phyloP scores from a whole-genome alignment of 2,888 invertebrate genomes.

The Selenia dentaria region DNA sequence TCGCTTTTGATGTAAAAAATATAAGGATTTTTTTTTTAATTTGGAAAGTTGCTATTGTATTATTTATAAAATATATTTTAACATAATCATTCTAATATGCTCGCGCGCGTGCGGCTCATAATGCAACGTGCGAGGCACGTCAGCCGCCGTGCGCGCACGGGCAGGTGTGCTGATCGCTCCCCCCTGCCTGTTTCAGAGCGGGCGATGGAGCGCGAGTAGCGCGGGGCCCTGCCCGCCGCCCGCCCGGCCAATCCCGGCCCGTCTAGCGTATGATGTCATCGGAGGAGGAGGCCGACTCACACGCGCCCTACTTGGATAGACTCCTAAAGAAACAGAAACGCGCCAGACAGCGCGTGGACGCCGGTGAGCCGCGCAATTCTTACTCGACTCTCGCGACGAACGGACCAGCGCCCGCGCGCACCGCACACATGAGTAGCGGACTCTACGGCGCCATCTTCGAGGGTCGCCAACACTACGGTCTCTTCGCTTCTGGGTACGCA shows the following conservation, averaged over 20 bases:
- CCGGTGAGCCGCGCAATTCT: constrained; percentile 97
- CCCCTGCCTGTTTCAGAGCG: constrained; percentile 78
- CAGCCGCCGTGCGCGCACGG: constrained; percentile 50
- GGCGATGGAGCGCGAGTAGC: constrained; percentile 79
- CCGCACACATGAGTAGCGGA: constrained; percentile 93
- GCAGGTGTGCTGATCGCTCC: constrained; percentile 78
- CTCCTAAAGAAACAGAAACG: constrained; percentile 97
- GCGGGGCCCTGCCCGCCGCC: constrained; percentile 85
- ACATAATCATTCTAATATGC: constrained; percentile 15
- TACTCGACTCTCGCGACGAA: constrained; percentile 87
- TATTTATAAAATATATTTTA: constrained; percentile 1
- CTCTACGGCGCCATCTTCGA: constrained; percentile 95
- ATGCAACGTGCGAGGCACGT: constrained; percentile 35
- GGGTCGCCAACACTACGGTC: constrained; percentile 91
- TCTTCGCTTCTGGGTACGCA: constrained; percentile 93
- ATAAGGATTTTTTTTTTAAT: not conserved
- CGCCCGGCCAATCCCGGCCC: constrained; percentile 92
- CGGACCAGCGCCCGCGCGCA: constrained; percentile 84
- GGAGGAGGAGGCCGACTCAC: constrained; percentile 97
- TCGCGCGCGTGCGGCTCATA: constrained; percentile 38
- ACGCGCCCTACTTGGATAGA: constrained; percentile 97
- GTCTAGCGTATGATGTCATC: constrained; percentile 97
- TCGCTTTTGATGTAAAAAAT: too few species aligned
- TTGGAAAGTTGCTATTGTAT: constrained; percentile 51
- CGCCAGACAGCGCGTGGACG: constrained; percentile 98